A percentile compares a stretch with the other conserved stretches of the same genome.
Evolutionary conservation across 2,888 invertebrate species (phyloP).

Genomic region (Eupithecia tripunctaria): DNA sequence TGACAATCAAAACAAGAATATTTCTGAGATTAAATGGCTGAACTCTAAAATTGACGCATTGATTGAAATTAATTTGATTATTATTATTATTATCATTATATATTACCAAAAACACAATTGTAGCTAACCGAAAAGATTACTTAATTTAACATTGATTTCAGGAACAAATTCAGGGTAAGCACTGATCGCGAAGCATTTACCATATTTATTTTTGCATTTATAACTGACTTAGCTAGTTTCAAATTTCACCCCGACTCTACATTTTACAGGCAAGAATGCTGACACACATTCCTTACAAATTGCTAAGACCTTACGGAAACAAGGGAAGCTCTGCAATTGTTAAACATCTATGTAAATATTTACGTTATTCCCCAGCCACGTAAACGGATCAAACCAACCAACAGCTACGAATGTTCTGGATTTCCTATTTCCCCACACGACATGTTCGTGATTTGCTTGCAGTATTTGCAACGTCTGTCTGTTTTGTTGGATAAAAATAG

Average conservation of each 20-base stretch:
- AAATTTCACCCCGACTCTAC: conserved; percentile 10
- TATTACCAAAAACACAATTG: not conserved
- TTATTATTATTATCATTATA: no score
- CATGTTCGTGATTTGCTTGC: conserved; percentile 34
- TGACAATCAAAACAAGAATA: not conserved
- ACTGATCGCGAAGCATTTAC: not conserved
- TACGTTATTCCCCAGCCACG: conserved; percentile 39
- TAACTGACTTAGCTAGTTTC: not conserved
- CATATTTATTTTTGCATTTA: not conserved
- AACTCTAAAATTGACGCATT: no score
- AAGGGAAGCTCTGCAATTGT: conserved; percentile 25
- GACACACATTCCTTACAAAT: conserved; percentile 29
- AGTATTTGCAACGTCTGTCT: conserved; percentile 28
- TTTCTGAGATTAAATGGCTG: no score
- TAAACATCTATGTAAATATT: conserved; percentile 29
- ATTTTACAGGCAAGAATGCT: conserved; percentile 17
- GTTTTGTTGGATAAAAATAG: conserved; percentile 16
- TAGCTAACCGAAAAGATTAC: not conserved
- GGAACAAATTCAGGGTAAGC: not conserved
- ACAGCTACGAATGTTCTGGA: conserved; percentile 42
- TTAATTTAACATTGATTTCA: not conserved
- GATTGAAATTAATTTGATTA: no score
- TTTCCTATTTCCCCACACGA: conserved; percentile 36
- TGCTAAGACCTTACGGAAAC: conserved; percentile 28
- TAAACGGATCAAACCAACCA: conserved; percentile 40